phyloP scores from a whole-genome alignment of 2,888 invertebrate species.

The Diarsia mendica region DNA sequence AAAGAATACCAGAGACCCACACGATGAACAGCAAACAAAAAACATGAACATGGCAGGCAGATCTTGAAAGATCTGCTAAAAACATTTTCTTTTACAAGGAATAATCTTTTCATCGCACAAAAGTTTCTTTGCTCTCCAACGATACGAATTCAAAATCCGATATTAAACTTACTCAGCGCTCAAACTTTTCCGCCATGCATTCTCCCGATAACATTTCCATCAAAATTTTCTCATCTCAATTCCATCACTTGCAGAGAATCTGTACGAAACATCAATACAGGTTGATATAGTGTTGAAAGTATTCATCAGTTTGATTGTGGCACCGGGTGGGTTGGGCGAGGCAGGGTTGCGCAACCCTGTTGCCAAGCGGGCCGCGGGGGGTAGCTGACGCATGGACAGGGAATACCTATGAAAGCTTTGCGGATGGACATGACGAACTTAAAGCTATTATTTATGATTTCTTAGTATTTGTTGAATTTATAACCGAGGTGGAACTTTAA shows the following conservation, averaged over 20 bases:
- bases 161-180: conserved; percentile 31
- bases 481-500: background rate
- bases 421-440: conserved; percentile 54
- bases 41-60: too few relatives aligned
- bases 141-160: conserved; percentile 28
- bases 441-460: conserved; percentile 39
- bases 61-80: too few relatives aligned
- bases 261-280: conserved; percentile 62
- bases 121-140: conserved; percentile 19
- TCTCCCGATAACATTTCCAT: conserved; percentile 41
- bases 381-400: conserved; percentile 70
- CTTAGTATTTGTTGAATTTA: conserved; percentile 28
- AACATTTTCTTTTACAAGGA: background rate
- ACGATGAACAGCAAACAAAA: background rate
- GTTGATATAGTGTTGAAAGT: conserved; percentile 79
- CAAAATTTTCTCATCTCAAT: conserved; percentile 57
- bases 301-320: conserved; percentile 87
- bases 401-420: conserved; percentile 65
- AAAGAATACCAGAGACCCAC: background rate
- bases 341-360: conserved; percentile 76
- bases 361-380: conserved; percentile 79
- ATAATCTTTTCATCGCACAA: background rate
- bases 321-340: conserved; percentile 74
- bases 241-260: conserved; percentile 58
- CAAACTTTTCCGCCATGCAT: conserved; percentile 44